These are phyloP conservation scores for Pseudoatta argentina DNA, from an alignment of 1,140 invertebrate species.

Conservation along the genomic window DNA sequence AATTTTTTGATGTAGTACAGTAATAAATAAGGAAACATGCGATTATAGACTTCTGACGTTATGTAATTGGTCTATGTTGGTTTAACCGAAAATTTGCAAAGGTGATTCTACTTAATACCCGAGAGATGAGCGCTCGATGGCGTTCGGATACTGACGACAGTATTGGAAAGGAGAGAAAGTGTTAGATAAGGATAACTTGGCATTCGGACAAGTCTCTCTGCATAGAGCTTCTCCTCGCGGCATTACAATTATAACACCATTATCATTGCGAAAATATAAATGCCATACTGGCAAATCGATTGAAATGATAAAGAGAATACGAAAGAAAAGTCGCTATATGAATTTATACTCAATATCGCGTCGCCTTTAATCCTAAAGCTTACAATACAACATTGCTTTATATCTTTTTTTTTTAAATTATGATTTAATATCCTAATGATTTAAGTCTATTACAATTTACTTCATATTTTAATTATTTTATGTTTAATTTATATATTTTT, in stretches of 20 bases:
- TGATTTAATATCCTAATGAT: not conserved
- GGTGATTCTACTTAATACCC: not conserved
- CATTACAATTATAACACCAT: constrained; percentile 54
- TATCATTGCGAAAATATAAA: constrained; percentile 25
- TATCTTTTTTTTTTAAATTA: constrained; percentile 6
- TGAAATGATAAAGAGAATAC: not conserved
- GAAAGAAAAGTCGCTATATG: not conserved
- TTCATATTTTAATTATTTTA: not conserved
- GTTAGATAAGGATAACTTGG: constrained; percentile 48
- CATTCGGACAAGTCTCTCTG: constrained; percentile 10
- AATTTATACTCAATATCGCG: not conserved
- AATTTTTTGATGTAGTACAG: not conserved
- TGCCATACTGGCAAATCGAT: not conserved
- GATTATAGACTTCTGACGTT: not conserved
- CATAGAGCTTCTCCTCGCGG: constrained; percentile 12
- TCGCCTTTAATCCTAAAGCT: not conserved
- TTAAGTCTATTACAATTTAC: not conserved
- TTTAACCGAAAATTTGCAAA: constrained; percentile 14
- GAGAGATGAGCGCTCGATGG: not conserved
- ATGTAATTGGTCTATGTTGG: not conserved
- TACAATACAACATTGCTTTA: not conserved
- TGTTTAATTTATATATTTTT: not conserved
- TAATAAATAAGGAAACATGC: not conserved
- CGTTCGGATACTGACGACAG: not conserved
- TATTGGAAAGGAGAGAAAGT: constrained; percentile 58